Conservation (phyloP, 2,888 invertebrate species). For the Archaeoteleia sp. region DNA sequence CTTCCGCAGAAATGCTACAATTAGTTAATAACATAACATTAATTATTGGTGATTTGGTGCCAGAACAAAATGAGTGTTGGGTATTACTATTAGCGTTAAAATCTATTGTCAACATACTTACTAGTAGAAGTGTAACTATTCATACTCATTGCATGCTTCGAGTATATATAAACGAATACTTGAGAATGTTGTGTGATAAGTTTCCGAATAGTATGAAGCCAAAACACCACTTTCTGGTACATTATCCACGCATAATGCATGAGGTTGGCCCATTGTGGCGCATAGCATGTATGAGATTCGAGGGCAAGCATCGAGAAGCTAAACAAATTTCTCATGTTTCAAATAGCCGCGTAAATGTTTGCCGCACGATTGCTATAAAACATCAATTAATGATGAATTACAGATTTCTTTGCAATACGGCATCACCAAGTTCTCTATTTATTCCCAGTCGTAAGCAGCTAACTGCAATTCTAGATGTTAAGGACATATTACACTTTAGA, state of each 20-base stretch:
- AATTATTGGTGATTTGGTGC: constrained; percentile 49
- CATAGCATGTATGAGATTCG: constrained; percentile 44
- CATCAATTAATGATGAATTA: too few relatives aligned
- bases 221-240: constrained; percentile 54
- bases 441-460: too few relatives aligned
- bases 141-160: constrained; percentile 3
- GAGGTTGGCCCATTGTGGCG: constrained; percentile 50
- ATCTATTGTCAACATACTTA: constrained; percentile 5
- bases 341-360: constrained; percentile 49
- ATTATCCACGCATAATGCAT: constrained; percentile 50
- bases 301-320: constrained; percentile 50
- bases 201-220: constrained; percentile 32
- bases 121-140: neutral
- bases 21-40: constrained; percentile 40
- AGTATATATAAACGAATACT: constrained; percentile 1
- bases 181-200: neutral
- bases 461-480: too few relatives aligned
- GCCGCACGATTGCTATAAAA: constrained; percentile 47
- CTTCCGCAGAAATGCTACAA: constrained; percentile 54
- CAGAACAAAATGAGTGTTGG: constrained; percentile 45
- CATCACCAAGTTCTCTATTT: too few relatives aligned
- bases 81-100: constrained; percentile 12
- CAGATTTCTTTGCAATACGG: too few relatives aligned
- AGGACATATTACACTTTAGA: too few relatives aligned
- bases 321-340: constrained; percentile 41